phyloP scores from a whole-genome alignment of 2,888 invertebrate genomes.

The Drosophila kambysellisi region DNA sequence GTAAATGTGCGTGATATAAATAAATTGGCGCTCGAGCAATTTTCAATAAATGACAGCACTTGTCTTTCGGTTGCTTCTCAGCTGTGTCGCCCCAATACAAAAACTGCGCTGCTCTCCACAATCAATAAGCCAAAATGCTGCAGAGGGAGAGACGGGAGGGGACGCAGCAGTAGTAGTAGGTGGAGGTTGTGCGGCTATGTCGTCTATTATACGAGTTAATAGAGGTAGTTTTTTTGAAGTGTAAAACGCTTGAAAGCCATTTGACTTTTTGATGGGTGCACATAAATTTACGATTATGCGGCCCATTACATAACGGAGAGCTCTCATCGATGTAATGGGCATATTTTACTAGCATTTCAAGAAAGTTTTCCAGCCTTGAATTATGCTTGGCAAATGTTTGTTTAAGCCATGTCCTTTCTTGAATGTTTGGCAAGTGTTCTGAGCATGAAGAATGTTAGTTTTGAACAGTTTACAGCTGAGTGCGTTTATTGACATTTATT shows the following conservation, averaged over 20 bases:
- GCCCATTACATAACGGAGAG: slow-evolving; percentile 58
- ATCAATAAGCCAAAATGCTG: slow-evolving; percentile 50
- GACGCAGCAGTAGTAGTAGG: neutral
- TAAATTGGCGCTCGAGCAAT: slow-evolving; percentile 67
- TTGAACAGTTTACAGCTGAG: neutral
- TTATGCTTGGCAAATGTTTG: slow-evolving; percentile 22
- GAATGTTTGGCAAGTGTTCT: slow-evolving; percentile 15
- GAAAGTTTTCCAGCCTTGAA: slow-evolving; percentile 5
- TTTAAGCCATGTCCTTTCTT: neutral
- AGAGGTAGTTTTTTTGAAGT: slow-evolving; percentile 65
- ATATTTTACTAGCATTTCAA: slow-evolving; percentile 3
- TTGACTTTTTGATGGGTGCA: slow-evolving; percentile 57
- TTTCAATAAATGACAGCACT: slow-evolving; percentile 65
- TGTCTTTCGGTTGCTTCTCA: slow-evolving; percentile 10
- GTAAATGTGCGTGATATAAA: slow-evolving; percentile 56
- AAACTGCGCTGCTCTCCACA: slow-evolving; percentile 55
- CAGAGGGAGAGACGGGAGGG: slow-evolving; percentile 5
- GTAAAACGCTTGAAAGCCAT: slow-evolving; percentile 64
- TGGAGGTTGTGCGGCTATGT: neutral
- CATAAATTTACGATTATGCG: slow-evolving; percentile 72
- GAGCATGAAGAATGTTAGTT: neutral
- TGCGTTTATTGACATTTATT: neutral
- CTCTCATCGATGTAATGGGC: slow-evolving; percentile 30
- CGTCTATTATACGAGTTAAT: slow-evolving; percentile 47
- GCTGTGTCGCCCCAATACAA: slow-evolving; percentile 18